phyloP scores from a whole-genome alignment of 2,888 invertebrate species.

The Drosophila maculinotata region DNA sequence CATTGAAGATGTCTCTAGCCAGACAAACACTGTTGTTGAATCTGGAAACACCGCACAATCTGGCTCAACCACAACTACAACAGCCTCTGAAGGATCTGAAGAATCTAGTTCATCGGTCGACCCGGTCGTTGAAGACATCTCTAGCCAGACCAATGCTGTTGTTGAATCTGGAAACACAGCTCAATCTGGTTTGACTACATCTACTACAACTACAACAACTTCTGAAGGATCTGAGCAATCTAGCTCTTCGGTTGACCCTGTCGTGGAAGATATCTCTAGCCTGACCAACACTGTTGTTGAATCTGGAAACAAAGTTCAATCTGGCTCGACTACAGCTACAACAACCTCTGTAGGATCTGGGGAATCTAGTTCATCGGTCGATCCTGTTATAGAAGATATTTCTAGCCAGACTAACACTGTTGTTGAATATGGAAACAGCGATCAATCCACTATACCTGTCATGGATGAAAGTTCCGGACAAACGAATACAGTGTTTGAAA shows the following conservation, averaged over 20 bases:
- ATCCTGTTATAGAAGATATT: not conserved
- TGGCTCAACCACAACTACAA: constrained; percentile 21
- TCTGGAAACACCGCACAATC: constrained; percentile 5
- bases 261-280: not conserved
- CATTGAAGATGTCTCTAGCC: not conserved
- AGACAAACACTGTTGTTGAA: not conserved
- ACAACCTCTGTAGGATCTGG: not conserved
- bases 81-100: not conserved
- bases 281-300: not conserved
- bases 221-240: not conserved
- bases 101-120: not conserved
- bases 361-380: not conserved
- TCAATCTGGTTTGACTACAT: constrained; percentile 11
- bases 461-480: not conserved
- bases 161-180: not conserved
- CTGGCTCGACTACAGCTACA: not conserved
- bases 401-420: constrained; percentile 4
- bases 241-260: not conserved
- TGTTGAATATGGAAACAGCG: constrained; percentile 1
- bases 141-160: not conserved
- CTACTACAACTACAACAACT: constrained; percentile 17
- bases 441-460: constrained; percentile 11
- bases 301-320: not conserved
- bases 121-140: not conserved
- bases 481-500: not conserved